Evolutionary conservation across 2,888 invertebrate genomes (phyloP).

Genomic region (Trissolcus japonicus): DNA sequence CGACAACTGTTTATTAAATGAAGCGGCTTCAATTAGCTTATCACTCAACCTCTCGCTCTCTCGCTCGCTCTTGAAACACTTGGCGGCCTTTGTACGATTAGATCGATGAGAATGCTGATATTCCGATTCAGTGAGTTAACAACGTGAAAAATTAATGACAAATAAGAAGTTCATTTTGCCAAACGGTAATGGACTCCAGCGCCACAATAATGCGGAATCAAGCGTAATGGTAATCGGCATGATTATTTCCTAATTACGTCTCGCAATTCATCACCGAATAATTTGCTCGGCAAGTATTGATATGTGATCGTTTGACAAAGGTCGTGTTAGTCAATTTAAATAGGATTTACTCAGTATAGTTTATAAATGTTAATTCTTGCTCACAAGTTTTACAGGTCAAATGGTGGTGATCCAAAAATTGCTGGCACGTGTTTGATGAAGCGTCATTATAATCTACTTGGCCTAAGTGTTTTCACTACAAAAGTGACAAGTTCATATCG

Average conservation of each 20-base stretch:
- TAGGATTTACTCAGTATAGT: constrained; percentile 9
- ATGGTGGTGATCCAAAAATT: too few species aligned
- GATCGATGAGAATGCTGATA: not conserved
- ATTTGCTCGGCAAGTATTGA: constrained; percentile 14
- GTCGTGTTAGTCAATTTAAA: constrained; percentile 8
- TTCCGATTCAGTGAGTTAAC: constrained; percentile 7
- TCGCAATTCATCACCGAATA: constrained; percentile 5
- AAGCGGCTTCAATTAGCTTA: constrained; percentile 6
- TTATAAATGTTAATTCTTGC: constrained; percentile 16
- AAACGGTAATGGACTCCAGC: too few species aligned
- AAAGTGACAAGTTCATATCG: too few species aligned
- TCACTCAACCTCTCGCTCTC: not conserved
- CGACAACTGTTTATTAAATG: constrained; percentile 11
- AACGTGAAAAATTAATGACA: constrained; percentile 4
- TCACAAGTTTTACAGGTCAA: too few species aligned
- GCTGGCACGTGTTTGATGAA: too few species aligned
- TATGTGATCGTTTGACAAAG: constrained; percentile 21
- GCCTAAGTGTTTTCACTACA: too few species aligned
- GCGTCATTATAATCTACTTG: too few species aligned
- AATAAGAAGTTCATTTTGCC: too few species aligned
- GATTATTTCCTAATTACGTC: constrained; percentile 13
- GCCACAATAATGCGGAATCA: too few species aligned
- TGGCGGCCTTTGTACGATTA: constrained; percentile 3
- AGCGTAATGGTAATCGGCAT: not conserved
- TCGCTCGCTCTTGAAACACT: not conserved